Evolutionary conservation across 2,888 invertebrate species (phyloP).

Genomic region (Oegoconia quadripuncta): DNA sequence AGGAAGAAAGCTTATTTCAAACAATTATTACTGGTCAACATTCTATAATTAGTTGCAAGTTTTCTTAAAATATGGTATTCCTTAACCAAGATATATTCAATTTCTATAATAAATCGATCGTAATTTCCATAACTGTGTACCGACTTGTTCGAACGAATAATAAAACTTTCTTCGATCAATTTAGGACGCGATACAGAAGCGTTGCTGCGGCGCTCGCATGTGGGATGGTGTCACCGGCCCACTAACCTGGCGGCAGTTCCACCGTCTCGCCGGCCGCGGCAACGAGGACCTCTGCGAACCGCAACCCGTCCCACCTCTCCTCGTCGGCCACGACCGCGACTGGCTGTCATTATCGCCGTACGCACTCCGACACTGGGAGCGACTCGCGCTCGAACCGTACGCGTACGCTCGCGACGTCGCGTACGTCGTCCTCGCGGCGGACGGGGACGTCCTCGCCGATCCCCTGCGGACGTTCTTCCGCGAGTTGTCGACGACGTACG

Average conservation of each 20-base stretch:
- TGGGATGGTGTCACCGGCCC: conserved; percentile 99
- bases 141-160: too few relatives aligned
- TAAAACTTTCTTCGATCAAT: too few relatives aligned
- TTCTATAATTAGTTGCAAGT: too few relatives aligned
- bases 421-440: conserved; percentile 96
- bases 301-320: conserved; percentile 96
- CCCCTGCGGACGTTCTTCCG: conserved; percentile 93
- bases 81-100: too few relatives aligned
- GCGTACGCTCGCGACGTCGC: conserved; percentile 96
- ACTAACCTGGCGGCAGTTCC: conserved; percentile 98
- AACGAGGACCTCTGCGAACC: conserved; percentile 98
- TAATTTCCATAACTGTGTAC: too few relatives aligned
- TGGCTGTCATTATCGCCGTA: conserved; percentile 97
- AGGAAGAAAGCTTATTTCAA: too few relatives aligned
- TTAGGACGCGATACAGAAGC: conserved; percentile 96
- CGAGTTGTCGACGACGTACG: conserved; percentile 95
- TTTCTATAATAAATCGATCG: too few relatives aligned
- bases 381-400: conserved; percentile 97
- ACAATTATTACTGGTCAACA: too few relatives aligned
- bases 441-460: conserved; percentile 89
- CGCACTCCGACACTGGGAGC: conserved; percentile 97
- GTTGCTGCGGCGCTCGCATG: conserved; percentile 89
- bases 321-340: conserved; percentile 97
- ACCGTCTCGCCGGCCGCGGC: conserved; percentile 95
- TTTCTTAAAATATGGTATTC: too few relatives aligned